These are phyloP conservation scores for Melanotaenia duboulayi DNA, from an alignment of 2,113 vertebrate species.

Conservation along the genomic window DNA sequence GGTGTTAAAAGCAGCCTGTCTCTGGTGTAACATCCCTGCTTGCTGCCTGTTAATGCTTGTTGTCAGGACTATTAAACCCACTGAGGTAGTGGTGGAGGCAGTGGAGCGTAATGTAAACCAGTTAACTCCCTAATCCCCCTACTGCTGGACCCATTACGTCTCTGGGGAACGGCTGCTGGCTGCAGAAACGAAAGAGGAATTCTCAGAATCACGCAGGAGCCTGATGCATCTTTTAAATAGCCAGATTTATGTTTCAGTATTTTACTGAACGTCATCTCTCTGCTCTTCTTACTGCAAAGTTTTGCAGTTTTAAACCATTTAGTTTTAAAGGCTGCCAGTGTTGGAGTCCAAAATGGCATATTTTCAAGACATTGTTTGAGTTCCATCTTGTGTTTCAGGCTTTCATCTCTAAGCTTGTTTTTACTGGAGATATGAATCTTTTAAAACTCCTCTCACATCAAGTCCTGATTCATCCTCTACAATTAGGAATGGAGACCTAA, in stretches of 20 bases:
- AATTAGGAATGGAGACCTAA: not conserved
- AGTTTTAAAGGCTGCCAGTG: not conserved
- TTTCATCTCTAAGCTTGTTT: not conserved
- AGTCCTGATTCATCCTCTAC: not conserved
- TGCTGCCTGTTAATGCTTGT: constrained; percentile 37
- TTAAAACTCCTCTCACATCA: not conserved
- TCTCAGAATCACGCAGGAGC: too few species aligned
- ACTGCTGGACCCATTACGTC: not conserved
- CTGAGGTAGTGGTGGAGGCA: constrained; percentile 10
- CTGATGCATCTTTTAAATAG: not conserved
- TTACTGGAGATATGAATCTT: not conserved
- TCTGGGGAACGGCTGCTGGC: constrained; percentile 15
- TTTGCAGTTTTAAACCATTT: not conserved
- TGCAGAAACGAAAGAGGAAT: constrained; percentile 12
- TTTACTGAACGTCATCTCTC: not conserved
- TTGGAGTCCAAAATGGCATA: not conserved
- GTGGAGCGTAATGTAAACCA: constrained; percentile 30
- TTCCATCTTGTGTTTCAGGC: not conserved
- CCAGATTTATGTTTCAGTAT: not conserved
- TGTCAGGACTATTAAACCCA: constrained; percentile 41
- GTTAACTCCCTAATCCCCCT: constrained; percentile 15
- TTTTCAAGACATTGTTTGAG: not conserved
- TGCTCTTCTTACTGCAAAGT: too few species aligned
- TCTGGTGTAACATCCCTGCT: constrained; percentile 5
- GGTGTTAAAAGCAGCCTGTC: constrained; percentile 57